Conservation (phyloP, 1,140 invertebrate species). For the Hyphantria cunea region DNA sequence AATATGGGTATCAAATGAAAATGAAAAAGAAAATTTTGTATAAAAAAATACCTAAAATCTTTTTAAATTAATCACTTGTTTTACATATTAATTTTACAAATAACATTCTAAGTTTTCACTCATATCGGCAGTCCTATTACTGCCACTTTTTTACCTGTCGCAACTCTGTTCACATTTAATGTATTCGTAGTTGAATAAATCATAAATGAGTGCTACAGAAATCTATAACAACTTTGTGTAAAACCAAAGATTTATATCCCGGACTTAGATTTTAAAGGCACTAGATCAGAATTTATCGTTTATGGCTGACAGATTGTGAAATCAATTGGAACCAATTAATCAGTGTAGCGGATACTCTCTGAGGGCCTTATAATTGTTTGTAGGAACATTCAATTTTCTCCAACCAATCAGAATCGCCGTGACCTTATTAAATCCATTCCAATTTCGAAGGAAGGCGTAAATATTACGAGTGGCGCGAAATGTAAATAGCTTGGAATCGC, state of each 20-base stretch:
- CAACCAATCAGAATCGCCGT: constrained; percentile 12
- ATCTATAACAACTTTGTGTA: neutral
- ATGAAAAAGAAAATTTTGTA: too few species aligned
- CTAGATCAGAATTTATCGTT: neutral
- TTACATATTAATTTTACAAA: too few species aligned
- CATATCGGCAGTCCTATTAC: too few species aligned
- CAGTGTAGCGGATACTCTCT: constrained; percentile 7
- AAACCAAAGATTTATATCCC: neutral
- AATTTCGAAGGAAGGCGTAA: constrained; percentile 28
- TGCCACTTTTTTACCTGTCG: too few species aligned
- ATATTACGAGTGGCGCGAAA: constrained; percentile 25
- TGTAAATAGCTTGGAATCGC: constrained; percentile 31
- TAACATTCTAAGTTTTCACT: too few species aligned
- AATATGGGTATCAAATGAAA: too few species aligned
- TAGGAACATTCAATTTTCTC: constrained; percentile 40
- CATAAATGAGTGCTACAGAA: too few species aligned
- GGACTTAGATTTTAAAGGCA: neutral
- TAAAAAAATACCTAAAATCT: too few species aligned
- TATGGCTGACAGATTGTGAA: neutral
- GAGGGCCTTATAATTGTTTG: constrained; percentile 14
- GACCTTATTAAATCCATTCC: constrained; percentile 30
- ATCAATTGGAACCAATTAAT: constrained; percentile 19
- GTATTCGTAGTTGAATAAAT: too few species aligned
- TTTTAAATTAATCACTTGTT: too few species aligned
- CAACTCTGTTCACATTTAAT: neutral